Conservation (phyloP, 2,888 invertebrate species). For the Hemaris fuciformis region DNA sequence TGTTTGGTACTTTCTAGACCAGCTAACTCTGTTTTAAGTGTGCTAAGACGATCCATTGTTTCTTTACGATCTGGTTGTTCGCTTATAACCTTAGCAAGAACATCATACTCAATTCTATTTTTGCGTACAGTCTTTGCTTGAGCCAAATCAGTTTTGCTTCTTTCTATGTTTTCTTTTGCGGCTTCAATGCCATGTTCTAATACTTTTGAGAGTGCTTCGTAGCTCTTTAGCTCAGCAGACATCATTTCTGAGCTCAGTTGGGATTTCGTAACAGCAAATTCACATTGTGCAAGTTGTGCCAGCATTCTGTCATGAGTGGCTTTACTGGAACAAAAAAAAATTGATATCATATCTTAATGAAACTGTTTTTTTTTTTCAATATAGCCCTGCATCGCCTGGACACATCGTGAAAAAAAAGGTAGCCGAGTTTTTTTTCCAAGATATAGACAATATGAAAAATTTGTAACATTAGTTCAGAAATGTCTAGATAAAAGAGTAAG, state of each 20-base stretch:
- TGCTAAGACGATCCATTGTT: slow-evolving; percentile 85
- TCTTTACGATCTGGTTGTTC: slow-evolving; percentile 94
- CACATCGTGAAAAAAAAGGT: no score
- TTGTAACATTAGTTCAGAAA: no score
- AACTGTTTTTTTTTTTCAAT: no score
- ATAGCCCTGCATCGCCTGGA: no score
- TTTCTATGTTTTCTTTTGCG: slow-evolving; percentile 90
- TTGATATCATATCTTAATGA: no score
- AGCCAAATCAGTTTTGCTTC: slow-evolving; percentile 89
- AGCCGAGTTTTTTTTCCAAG: no score
- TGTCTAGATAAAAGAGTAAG: not conserved
- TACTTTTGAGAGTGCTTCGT: slow-evolving; percentile 87
- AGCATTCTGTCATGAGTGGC: slow-evolving; percentile 89
- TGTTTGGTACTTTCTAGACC: slow-evolving; percentile 86
- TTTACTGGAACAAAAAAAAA: slow-evolving; percentile 73
- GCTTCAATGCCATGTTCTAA: slow-evolving; percentile 90
- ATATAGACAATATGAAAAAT: no score
- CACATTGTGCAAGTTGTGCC: slow-evolving; percentile 92
- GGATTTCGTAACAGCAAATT: slow-evolving; percentile 93
- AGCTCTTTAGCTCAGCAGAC: slow-evolving; percentile 90
- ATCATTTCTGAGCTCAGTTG: slow-evolving; percentile 90
- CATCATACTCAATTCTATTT: slow-evolving; percentile 96
- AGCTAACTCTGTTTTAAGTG: slow-evolving; percentile 87
- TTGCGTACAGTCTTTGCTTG: slow-evolving; percentile 93
- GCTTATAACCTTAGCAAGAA: slow-evolving; percentile 93